Percentiles rank a stretch among this genome's conserved stretches.
Conservation (phyloP, 2,113 vertebrate species). For the Anolis sagrei region DNA sequence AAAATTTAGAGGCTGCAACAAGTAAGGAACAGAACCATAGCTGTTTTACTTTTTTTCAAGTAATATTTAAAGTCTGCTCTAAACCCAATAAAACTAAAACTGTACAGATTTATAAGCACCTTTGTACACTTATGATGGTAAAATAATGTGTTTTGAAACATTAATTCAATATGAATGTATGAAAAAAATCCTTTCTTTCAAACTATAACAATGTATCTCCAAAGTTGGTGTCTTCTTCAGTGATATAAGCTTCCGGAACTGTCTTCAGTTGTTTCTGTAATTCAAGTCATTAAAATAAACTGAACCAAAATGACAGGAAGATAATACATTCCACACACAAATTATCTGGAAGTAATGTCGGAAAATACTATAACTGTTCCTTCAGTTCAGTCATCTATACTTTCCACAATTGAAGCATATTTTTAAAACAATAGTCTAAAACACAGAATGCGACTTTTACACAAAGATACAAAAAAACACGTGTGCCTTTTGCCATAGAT, state of each 20-base stretch:
- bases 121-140: neutral
- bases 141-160: neutral
- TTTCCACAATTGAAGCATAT: neutral
- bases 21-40: too few relatives aligned
- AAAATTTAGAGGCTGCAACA: too few relatives aligned
- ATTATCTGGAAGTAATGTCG: slow-evolving; percentile 3
- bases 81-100: neutral
- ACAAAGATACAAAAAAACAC: neutral
- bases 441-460: neutral
- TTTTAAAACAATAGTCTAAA: neutral
- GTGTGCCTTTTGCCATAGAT: neutral
- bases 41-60: too few relatives aligned
- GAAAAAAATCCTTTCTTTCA: neutral
- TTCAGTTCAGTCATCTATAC: neutral
- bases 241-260: neutral
- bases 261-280: neutral
- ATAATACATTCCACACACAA: neutral
- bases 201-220: neutral
- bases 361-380: neutral
- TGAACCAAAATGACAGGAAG: neutral
- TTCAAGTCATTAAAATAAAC: neutral
- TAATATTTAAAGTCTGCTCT: neutral
- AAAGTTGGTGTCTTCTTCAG: neutral
- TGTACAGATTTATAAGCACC: neutral
- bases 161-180: neutral